Evolutionary conservation across 1,140 invertebrate species (phyloP).

Genomic region (Brachionus manjavacas): DNA sequence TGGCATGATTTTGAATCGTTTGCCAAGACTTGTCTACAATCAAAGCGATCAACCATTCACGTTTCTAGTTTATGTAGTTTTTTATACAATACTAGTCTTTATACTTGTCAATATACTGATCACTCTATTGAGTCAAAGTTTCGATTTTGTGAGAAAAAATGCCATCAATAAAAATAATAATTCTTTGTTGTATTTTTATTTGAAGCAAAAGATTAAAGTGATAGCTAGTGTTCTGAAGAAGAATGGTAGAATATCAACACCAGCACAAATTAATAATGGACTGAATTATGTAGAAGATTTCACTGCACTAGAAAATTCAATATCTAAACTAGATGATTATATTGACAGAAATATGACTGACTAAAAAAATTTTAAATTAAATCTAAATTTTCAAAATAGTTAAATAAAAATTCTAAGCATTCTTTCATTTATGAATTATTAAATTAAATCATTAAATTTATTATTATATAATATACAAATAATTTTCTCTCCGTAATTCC

Average conservation of each 20-base stretch:
- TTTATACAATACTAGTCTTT: not conserved
- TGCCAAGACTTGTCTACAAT: not conserved
- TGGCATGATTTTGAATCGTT: not conserved
- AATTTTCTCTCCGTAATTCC: too few species aligned
- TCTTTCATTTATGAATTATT: too few species aligned
- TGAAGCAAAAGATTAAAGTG: not conserved
- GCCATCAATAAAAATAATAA: not conserved
- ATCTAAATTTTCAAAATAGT: too few species aligned
- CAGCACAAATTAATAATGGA: not conserved
- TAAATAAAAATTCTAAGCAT: too few species aligned
- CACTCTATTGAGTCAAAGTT: not conserved
- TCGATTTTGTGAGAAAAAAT: not conserved
- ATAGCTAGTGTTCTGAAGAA: not conserved
- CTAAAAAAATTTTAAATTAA: too few species aligned
- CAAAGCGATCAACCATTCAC: not conserved
- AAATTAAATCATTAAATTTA: too few species aligned
- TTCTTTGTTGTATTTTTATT: not conserved
- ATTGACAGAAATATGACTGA: not conserved
- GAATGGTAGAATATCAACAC: not conserved
- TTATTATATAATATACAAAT: too few species aligned
- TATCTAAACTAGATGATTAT: not conserved
- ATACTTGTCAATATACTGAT: constrained; percentile 4
- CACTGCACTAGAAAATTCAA: not conserved
- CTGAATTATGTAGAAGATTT: not conserved
- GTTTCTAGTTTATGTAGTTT: not conserved